These are phyloP conservation scores for Pteronotus mesoamericanus DNA, from an alignment of 2,797 vertebrate species.

Conservation along the genomic window DNA sequence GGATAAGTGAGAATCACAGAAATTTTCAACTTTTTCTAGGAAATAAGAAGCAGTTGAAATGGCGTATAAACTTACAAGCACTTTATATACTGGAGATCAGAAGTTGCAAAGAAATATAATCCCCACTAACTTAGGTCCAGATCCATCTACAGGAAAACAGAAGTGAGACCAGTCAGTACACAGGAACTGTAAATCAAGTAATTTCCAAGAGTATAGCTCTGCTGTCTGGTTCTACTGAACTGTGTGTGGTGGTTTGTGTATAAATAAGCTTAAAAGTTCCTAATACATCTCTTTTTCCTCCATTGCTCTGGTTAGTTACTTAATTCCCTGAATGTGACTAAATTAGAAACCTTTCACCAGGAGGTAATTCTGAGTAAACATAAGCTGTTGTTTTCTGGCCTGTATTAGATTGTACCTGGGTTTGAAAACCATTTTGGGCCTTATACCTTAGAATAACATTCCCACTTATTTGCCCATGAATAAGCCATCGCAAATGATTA, in stretches of 20 bases:
- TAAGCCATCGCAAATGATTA: background rate
- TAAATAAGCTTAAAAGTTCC: background rate
- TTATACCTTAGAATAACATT: background rate
- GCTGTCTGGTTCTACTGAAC: background rate
- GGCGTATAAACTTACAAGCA: background rate
- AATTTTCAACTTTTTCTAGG: background rate
- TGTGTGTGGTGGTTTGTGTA: background rate
- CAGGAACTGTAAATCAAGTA: fast-evolving
- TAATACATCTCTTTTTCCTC: fast-evolving
- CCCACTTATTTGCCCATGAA: background rate
- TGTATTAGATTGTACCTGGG: background rate
- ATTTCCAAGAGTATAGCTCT: background rate
- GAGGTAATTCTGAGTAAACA: background rate
- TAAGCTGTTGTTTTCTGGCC: background rate
- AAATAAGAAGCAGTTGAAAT: background rate
- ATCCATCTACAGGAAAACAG: background rate
- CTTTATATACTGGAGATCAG: background rate
- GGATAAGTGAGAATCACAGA: fast-evolving
- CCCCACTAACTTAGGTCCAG: background rate
- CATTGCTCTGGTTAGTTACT: background rate
- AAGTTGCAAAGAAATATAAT: background rate
- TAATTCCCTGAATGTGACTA: background rate
- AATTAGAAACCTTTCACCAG: background rate
- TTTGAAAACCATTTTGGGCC: background rate
- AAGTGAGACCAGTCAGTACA: fast-evolving